phyloP scores from a whole-genome alignment of 2,113 vertebrate genomes.

The Acanthisitta chloris region DNA sequence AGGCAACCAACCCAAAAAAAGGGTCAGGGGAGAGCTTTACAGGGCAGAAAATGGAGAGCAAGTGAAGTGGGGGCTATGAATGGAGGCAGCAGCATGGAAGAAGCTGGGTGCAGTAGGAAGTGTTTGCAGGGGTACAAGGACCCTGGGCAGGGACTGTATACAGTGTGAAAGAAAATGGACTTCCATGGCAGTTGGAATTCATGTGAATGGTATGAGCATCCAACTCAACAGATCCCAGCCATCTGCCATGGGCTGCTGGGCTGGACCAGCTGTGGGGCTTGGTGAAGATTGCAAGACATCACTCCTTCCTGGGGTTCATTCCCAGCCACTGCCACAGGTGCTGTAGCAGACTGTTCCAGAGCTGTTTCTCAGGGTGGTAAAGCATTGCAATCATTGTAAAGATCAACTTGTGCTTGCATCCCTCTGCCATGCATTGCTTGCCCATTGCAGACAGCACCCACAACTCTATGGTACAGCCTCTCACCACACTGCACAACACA shows the following conservation, averaged over 20 bases:
- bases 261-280: background rate
- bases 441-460: background rate
- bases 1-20: background rate
- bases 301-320: background rate
- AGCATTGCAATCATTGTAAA: background rate
- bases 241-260: background rate
- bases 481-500: background rate
- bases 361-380: background rate
- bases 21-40: background rate
- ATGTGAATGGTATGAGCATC: background rate
- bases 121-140: background rate
- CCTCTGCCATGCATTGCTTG: fast-evolving
- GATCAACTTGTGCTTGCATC: background rate
- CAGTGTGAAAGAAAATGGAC: background rate
- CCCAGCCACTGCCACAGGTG: background rate
- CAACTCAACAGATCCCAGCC: background rate
- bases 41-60: background rate
- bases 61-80: background rate
- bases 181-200: background rate
- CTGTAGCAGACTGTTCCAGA: background rate
- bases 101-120: background rate
- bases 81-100: background rate
- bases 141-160: background rate
- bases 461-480: background rate
- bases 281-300: background rate